Evolutionary conservation across 2,113 vertebrate species (phyloP).

Genomic region (Lutjanus erythropterus): DNA sequence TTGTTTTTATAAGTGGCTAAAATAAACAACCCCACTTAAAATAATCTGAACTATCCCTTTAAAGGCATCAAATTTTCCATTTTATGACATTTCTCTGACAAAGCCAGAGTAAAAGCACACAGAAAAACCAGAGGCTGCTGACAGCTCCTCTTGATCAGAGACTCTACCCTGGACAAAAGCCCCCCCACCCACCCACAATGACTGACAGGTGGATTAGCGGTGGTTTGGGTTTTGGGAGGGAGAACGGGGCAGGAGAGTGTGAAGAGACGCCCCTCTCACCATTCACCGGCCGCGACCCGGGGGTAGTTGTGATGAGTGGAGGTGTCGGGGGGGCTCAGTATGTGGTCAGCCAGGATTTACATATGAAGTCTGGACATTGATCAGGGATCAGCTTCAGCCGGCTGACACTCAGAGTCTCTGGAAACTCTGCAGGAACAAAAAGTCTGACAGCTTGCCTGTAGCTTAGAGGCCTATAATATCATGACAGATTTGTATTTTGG

Average conservation of each 20-base stretch:
- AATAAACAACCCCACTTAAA: too few relatives aligned
- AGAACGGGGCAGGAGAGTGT: constrained; percentile 30
- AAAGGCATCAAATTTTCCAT: background rate
- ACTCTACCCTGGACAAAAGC: constrained; percentile 39
- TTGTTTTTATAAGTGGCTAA: too few relatives aligned
- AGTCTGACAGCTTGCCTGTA: background rate
- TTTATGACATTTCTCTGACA: background rate
- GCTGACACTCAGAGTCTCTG: constrained; percentile 31
- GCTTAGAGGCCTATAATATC: background rate
- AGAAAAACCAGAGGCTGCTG: background rate
- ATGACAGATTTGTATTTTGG: too few relatives aligned
- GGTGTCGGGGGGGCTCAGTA: constrained; percentile 59
- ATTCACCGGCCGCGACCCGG: constrained; percentile 69
- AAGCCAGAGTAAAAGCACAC: background rate
- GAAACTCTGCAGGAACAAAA: background rate
- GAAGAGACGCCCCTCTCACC: constrained; percentile 43
- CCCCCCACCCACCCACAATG: constrained; percentile 27
- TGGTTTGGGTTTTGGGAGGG: constrained; percentile 27
- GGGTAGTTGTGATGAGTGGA: constrained; percentile 34
- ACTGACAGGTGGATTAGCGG: constrained; percentile 76
- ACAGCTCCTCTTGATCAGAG: constrained; percentile 39
- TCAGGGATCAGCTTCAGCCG: constrained; percentile 46
- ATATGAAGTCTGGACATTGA: constrained; percentile 69
- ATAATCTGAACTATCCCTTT: too few relatives aligned
- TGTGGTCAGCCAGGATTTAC: constrained; percentile 70